Conservation (phyloP, 2,888 invertebrate genomes). For the Thymelicus lineola region DNA sequence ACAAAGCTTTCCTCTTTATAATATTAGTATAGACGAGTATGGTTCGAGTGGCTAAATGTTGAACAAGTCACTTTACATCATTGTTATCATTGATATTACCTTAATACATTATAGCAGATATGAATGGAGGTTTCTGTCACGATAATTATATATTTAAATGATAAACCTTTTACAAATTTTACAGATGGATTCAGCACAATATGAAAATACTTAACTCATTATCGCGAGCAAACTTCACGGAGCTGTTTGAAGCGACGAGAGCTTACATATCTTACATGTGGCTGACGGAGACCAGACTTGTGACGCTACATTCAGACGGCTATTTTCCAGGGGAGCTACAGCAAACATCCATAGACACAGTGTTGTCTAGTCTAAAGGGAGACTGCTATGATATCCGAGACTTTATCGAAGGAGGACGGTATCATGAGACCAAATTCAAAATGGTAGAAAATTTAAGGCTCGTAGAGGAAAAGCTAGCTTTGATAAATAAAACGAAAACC, state of each 20-base stretch:
- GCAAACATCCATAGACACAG: slow-evolving; percentile 50
- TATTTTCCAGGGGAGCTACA: slow-evolving; percentile 44
- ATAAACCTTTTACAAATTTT: slow-evolving; percentile 36
- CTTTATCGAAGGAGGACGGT: slow-evolving; percentile 50
- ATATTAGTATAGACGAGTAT: too few species aligned
- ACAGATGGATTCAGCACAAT: slow-evolving; percentile 67
- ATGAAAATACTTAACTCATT: slow-evolving; percentile 50
- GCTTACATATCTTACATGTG: slow-evolving; percentile 54
- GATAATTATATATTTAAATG: too few species aligned
- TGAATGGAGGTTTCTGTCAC: too few species aligned
- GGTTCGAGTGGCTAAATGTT: too few species aligned
- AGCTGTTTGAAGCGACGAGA: slow-evolving; percentile 58
- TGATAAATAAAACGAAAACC: background rate
- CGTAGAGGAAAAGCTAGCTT: background rate
- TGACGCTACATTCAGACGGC: slow-evolving; percentile 38
- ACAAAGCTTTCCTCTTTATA: too few species aligned
- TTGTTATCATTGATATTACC: too few species aligned
- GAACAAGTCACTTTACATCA: too few species aligned
- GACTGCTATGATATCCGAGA: slow-evolving; percentile 64
- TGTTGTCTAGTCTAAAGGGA: slow-evolving; percentile 54
- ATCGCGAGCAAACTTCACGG: slow-evolving; percentile 46
- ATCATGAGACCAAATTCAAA: slow-evolving; percentile 50
- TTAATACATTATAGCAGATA: too few species aligned
- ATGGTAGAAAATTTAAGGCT: slow-evolving; percentile 46
- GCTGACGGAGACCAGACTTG: slow-evolving; percentile 55